Percentiles rank a stretch among this genome's conserved stretches.
Conservation (phyloP, 2,797 vertebrate species). For the Ctenopoma multispine region DNA sequence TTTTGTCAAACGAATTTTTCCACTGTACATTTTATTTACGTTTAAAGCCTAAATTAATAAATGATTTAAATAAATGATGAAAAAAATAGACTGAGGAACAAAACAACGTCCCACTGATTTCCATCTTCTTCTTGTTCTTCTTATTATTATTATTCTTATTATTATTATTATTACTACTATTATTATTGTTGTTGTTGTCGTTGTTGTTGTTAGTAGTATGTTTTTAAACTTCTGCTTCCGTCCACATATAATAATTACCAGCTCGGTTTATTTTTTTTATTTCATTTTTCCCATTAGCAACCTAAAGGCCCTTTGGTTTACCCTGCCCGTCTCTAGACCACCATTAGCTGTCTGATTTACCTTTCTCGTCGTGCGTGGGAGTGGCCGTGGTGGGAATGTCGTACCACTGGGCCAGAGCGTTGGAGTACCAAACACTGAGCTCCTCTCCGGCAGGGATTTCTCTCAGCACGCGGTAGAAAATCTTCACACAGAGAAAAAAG, state of each 20-base stretch:
- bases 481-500: constrained; percentile 76
- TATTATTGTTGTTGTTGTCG: not conserved
- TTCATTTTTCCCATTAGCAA: not conserved
- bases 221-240: too few relatives aligned
- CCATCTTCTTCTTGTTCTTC: too few relatives aligned
- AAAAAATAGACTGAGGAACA: not conserved
- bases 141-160: too few relatives aligned
- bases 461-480: constrained; percentile 92
- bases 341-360: constrained; percentile 74
- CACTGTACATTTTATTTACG: not conserved
- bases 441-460: constrained; percentile 95
- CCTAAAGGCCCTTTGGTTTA: not conserved
- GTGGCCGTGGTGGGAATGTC: constrained; percentile 95
- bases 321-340: not conserved
- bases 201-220: not conserved
- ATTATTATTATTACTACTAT: not conserved
- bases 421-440: constrained; percentile 96
- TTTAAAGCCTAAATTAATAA: not conserved
- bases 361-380: constrained; percentile 98
- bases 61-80: not conserved
- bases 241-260: not conserved
- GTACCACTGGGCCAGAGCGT: constrained; percentile 94
- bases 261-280: not conserved
- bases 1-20: not conserved
- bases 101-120: constrained; percentile 53